Conservation (phyloP, 2,888 invertebrate species). For the Theretra japonica region DNA sequence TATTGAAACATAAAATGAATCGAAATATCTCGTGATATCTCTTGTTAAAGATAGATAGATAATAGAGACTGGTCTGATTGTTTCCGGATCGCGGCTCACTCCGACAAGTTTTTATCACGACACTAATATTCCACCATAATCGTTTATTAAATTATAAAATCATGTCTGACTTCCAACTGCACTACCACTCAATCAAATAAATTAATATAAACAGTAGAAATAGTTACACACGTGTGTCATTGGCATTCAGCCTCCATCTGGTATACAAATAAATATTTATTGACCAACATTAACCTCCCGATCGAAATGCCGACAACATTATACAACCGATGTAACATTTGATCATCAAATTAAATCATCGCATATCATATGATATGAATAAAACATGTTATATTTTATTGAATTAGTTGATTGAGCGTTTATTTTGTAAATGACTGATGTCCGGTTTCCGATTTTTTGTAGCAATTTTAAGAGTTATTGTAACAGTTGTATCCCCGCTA, state of each 20-base stretch:
- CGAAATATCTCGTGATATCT: too few relatives aligned
- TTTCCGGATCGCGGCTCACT: too few relatives aligned
- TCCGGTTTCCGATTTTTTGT: neutral
- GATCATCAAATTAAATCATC: constrained; percentile 11
- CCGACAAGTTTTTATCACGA: too few relatives aligned
- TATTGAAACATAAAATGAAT: too few relatives aligned
- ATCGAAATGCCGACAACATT: neutral
- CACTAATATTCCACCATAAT: too few relatives aligned
- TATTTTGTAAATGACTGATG: neutral
- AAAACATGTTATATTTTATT: constrained; percentile 5
- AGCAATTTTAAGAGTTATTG: neutral
- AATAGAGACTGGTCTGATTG: too few relatives aligned
- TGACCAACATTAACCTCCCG: constrained; percentile 16
- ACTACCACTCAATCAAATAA: too few relatives aligned
- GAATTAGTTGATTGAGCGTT: neutral
- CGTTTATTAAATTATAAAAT: too few relatives aligned
- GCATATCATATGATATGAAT: neutral
- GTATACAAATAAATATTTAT: constrained; percentile 8
- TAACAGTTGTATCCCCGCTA: neutral
- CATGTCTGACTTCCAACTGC: too few relatives aligned
- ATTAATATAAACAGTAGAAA: too few relatives aligned
- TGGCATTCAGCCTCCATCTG: neutral
- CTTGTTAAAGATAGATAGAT: too few relatives aligned
- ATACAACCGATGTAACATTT: constrained; percentile 18
- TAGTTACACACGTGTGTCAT: neutral